Base-by-base conservation (phyloP, 2,797 vertebrate species). In the Nannoperca obscura region DNA sequence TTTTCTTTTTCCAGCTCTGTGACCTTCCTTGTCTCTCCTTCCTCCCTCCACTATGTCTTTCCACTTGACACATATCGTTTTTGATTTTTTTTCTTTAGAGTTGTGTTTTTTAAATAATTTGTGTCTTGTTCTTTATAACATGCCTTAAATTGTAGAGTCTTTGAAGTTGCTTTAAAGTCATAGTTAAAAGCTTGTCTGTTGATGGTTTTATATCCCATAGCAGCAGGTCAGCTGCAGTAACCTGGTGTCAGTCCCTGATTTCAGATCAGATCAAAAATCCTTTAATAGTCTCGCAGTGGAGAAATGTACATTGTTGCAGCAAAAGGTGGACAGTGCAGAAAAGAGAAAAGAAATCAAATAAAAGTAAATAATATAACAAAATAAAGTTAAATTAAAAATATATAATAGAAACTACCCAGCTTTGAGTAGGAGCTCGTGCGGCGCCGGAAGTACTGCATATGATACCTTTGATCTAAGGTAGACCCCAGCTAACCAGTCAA, bases 1-100 rank as follows among this genome's bases (percentile, higher is more conserved):
- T 15, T 38, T 38, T 60, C 40, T 61, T 74, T 58, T 60, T 27
- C 15, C 44, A 58, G 46, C 53, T 24, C 54, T 32, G 19, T 65
- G 38, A 77, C 69, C 76, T 68, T 7, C 14, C 7, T 53, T 5
- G 5, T 27, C 47, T 53, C 32, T n/a, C 17, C 24, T 44, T 73
- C 44, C 15, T 53, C 36, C 0, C 9, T 24, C 14, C 17, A 6
- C 5, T 0, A 32, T 34, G 38, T 44, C 46, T 34, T 34, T 57
- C 27, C 52, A 15, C 50, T 63, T 70, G 24, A 62, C 42, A 71
- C 19, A 24, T 49, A 70, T 55, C 40, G 38, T 65, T 58, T 59
- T 30, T 22, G 1, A 30, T 47, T 49, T 44, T 1, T n/a, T 24
- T 44, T 22, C 20, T 42, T 52, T 46, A 40, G 4, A 8, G 24